A percentile compares a stretch with the other conserved stretches of the same genome.
phyloP scores from a whole-genome alignment of 2,113 vertebrate species.

The Oenanthe melanoleuca region DNA sequence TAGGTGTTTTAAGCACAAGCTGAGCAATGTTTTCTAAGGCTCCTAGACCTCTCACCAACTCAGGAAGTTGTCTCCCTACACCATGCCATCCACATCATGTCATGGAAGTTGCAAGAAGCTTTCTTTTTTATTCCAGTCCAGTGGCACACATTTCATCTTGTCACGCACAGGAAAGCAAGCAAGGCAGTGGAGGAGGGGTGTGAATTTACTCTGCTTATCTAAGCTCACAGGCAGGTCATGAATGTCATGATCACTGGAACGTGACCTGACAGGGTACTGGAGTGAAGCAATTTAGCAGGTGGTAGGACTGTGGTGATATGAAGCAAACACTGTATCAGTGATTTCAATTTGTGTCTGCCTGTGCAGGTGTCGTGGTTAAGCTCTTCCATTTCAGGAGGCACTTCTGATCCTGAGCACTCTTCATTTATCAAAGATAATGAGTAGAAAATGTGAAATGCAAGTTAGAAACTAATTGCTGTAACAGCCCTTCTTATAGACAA shows the following conservation, averaged over 20 bases:
- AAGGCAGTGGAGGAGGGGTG: not conserved
- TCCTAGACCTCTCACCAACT: not conserved
- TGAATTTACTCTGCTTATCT: not conserved
- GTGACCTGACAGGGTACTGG: not conserved
- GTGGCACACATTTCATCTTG: not conserved
- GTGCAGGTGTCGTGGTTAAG: not conserved
- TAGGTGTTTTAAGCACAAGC: not conserved
- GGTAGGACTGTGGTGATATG: not conserved
- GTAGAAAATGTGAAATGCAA: not conserved
- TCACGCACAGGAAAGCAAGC: not conserved
- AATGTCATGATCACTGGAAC: not conserved
- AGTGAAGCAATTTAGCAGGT: not conserved
- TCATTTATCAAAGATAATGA: not conserved
- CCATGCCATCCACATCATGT: not conserved
- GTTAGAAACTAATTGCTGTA: not conserved
- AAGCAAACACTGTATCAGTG: not conserved
- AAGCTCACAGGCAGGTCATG: not conserved
- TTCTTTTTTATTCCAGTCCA: slow-evolving; percentile 8
- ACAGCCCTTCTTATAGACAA: not conserved
- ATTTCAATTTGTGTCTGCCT: not conserved
- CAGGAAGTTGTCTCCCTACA: not conserved
- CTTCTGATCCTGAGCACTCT: not conserved
- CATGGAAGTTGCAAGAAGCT: not conserved
- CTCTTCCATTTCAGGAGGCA: not conserved
- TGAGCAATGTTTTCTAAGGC: not conserved